These are phyloP conservation scores for Sceloporus undulatus DNA, from an alignment of 2,113 vertebrate genomes.

Conservation along the genomic window DNA sequence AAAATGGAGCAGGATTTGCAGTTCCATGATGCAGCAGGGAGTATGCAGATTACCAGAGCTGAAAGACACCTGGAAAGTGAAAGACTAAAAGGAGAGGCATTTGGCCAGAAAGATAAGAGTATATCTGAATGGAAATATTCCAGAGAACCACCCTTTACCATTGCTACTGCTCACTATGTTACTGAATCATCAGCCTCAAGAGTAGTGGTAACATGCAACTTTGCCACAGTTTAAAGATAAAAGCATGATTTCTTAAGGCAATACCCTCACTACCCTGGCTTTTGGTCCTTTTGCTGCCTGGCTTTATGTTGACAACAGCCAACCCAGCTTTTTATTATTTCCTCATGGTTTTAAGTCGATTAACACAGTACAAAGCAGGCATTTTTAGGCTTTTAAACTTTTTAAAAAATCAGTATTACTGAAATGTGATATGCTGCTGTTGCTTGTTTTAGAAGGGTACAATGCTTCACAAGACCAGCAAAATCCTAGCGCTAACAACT, in stretches of 20 bases:
- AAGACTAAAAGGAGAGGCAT: conserved; percentile 68
- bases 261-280: conserved; percentile 76
- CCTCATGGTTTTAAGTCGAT: conserved; percentile 62
- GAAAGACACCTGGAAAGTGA: conserved; percentile 60
- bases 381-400: conserved; percentile 66
- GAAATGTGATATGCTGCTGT: conserved; percentile 68
- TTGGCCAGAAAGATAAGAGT: conserved; percentile 77
- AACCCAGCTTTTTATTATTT: conserved; percentile 76
- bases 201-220: conserved; percentile 87
- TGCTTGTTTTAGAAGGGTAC: conserved; percentile 69
- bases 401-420: conserved; percentile 64
- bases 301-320: conserved; percentile 81
- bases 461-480: conserved; percentile 64
- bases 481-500: conserved; percentile 70
- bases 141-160: conserved; percentile 79
- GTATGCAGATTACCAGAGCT: conserved; percentile 45
- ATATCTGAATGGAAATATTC: conserved; percentile 80
- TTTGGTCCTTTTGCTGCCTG: conserved; percentile 76
- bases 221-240: conserved; percentile 73
- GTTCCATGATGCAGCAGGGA: conserved; percentile 50
- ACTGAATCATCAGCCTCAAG: conserved; percentile 81
- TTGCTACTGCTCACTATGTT: conserved; percentile 81
- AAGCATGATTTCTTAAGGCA: conserved; percentile 80
- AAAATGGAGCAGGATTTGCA: conserved; percentile 55
- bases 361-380: conserved; percentile 61